These are phyloP conservation scores for Halcyon malimbica DNA, from an alignment of 2,113 vertebrate genomes.

Conservation along the genomic window DNA sequence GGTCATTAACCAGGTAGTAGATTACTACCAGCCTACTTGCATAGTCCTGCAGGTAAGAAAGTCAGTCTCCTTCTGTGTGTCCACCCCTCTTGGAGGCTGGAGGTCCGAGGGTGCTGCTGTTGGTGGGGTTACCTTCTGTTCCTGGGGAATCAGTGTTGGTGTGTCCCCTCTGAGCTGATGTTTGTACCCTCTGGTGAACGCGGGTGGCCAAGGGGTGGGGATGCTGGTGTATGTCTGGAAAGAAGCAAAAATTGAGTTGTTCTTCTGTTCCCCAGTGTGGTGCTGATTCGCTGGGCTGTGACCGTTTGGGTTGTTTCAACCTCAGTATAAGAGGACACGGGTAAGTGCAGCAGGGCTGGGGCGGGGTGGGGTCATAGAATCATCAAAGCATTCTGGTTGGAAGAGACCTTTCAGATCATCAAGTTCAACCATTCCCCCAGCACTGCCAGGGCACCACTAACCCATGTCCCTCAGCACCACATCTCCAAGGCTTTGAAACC, in stretches of 20 bases:
- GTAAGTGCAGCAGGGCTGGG: conserved; percentile 72
- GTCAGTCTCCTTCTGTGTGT: too few relatives aligned
- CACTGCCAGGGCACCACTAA: not conserved
- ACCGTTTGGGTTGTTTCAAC: conserved; percentile 96
- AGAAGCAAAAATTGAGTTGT: not conserved
- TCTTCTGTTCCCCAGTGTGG: conserved; percentile 84
- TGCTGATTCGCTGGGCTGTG: conserved; percentile 95
- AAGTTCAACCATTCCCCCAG: not conserved
- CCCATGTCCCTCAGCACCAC: not conserved
- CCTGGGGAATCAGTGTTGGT: not conserved
- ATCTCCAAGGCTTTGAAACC: not conserved
- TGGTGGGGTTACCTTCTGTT: not conserved
- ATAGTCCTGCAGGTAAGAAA: conserved; percentile 93
- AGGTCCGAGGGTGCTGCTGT: not conserved
- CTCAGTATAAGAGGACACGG: conserved; percentile 98
- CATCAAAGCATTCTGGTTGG: not conserved
- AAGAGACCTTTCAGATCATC: not conserved
- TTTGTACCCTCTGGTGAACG: not conserved
- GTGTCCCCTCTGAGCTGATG: not conserved
- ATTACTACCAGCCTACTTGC: conserved; percentile 98
- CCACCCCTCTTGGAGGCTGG: not conserved
- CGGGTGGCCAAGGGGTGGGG: not conserved
- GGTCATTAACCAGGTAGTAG: conserved; percentile 97
- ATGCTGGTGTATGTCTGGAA: not conserved
- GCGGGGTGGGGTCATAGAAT: not conserved